Evolutionary conservation across 2,113 vertebrate species (phyloP), one percentile per base, ranked within the genome.

Genomic region (Cheirogaleus medius): DNA sequence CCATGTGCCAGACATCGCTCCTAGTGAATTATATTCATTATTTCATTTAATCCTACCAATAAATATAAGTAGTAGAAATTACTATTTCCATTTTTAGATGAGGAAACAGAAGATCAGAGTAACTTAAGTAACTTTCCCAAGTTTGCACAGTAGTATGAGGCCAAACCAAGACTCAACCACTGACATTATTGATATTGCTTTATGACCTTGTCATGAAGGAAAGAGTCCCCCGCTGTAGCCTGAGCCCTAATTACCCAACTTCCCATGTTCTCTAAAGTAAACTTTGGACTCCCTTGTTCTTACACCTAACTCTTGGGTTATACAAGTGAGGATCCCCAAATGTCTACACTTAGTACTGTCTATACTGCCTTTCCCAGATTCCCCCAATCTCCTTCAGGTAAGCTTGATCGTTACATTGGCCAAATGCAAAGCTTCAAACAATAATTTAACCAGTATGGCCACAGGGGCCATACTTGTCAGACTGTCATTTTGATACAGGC

Each of bases 1-100:
- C 54, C 52, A 68, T 37, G 37, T 81, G 81, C 39, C 69, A 87
- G 81, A 86, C 27, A 39, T 1, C 74, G 37, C 23, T 44, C 49
- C 25, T 47, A 17, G 63, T 54, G 39, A 83, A 60, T 82, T 60
- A 56, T 9, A 63, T 25, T 58, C 64, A 64, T 44, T 87, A 90
- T 73, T 80, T 90, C 42, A 87, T 73, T 90, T 73, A 64, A 52
- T 81, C 14, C 32, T 77, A 94, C 14, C n/a, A 34, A 85, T 47
- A 85, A 94, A 81, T 39, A 54, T 12, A 87, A 54, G 63, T 37
- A 92, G 29, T 29, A 90, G 15, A 81, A 87, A 69, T 93, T 63
- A 76, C 23, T 49, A 7, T 74, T 83, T 97, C 69, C 15, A 93
- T 71, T 96, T 96, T 91, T 77, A 83, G n/a, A 91, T 56, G 64